phyloP scores from a whole-genome alignment of 2,113 vertebrate species.

The Saimiri boliviensis region DNA sequence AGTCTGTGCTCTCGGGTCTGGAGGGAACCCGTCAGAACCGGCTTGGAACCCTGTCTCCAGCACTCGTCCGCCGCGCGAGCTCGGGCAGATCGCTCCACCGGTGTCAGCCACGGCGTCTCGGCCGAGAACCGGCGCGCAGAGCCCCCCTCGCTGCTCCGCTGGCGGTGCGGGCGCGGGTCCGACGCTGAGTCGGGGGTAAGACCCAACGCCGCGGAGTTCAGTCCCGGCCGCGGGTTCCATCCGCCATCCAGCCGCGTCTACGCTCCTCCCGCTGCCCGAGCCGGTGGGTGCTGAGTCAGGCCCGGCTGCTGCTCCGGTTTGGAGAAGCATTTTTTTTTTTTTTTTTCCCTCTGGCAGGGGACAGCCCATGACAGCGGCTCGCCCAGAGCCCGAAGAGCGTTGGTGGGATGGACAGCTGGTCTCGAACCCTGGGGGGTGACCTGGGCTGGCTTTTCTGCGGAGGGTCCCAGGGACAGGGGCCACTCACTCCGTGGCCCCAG shows the following conservation, averaged over 20 bases:
- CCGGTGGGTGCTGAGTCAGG: background rate
- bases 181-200: background rate
- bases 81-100: background rate
- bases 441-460: background rate
- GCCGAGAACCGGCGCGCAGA: background rate
- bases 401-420: background rate
- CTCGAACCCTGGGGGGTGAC: background rate
- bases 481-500: no score
- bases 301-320: background rate
- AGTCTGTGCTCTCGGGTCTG: background rate
- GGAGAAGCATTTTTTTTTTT: background rate
- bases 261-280: background rate
- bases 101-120: background rate
- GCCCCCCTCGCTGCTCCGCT: background rate
- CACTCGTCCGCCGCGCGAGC: background rate
- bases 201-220: background rate
- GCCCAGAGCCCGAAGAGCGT: background rate
- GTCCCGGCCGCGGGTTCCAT: background rate
- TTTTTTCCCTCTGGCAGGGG: background rate
- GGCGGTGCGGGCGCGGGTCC: background rate
- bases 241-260: background rate
- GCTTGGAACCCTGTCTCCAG: background rate
- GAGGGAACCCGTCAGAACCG: background rate
- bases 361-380: background rate
- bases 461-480: background rate